Evolutionary conservation across 1,140 invertebrate genomes (phyloP).

Genomic region (Maconellicoccus hirsutus): DNA sequence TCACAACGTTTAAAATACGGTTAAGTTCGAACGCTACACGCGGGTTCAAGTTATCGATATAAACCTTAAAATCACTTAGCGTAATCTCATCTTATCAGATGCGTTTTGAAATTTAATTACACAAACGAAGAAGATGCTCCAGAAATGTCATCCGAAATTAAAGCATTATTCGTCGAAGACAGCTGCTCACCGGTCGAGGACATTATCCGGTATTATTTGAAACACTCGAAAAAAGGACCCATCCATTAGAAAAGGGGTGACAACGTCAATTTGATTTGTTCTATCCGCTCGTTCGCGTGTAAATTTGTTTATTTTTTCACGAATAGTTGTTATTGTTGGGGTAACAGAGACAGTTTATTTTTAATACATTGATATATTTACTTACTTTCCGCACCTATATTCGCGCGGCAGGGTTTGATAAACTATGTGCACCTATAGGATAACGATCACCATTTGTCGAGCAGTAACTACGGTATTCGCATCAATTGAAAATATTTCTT

Average conservation of each 20-base stretch:
- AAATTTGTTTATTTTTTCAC: slow-evolving; percentile 17
- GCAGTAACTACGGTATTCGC: neutral
- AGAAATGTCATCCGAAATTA: slow-evolving; percentile 19
- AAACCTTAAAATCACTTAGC: slow-evolving; percentile 12
- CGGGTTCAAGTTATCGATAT: neutral
- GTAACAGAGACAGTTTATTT: slow-evolving; percentile 17
- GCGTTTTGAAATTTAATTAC: slow-evolving; percentile 17
- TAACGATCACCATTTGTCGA: neutral
- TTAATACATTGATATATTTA: slow-evolving; percentile 10
- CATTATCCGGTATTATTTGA: slow-evolving; percentile 14
- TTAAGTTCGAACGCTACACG: too few species aligned
- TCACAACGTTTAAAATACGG: too few species aligned
- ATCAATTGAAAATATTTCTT: neutral
- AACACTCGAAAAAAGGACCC: slow-evolving; percentile 17
- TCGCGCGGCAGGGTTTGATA: neutral
- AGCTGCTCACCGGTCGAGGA: slow-evolving; percentile 10
- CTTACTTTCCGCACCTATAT: slow-evolving; percentile 1
- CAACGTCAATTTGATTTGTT: slow-evolving; percentile 21
- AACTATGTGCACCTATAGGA: neutral
- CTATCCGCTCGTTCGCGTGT: slow-evolving; percentile 14
- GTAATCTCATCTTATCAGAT: neutral
- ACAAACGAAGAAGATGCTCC: slow-evolving; percentile 16
- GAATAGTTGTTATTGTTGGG: slow-evolving; percentile 20
- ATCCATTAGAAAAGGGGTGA: slow-evolving; percentile 21
- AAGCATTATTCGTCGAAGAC: slow-evolving; percentile 11